Evolutionary conservation across 2,888 invertebrate species (phyloP).

Genomic region (Pachymerium ferrugineum): DNA sequence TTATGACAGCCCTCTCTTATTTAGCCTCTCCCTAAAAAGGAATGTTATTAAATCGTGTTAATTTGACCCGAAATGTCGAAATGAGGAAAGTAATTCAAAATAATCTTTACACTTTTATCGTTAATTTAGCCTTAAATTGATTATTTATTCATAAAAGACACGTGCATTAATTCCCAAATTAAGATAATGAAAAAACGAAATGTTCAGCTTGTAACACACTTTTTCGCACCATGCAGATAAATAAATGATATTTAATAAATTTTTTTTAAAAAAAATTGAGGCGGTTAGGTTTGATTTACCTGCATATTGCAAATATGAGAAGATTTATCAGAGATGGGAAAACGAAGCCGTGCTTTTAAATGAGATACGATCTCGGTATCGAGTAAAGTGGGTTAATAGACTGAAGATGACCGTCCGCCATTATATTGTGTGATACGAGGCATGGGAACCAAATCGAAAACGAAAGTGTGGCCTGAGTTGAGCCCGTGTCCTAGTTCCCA

Average conservation of each 20-base stretch:
- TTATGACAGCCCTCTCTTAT: neutral
- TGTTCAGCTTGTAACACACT: conserved; percentile 14
- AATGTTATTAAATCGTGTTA: conserved; percentile 19
- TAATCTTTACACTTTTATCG: neutral
- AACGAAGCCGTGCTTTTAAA: neutral
- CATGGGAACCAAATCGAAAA: conserved; percentile 15
- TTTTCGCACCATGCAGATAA: too few species aligned
- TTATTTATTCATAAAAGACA: conserved; percentile 18
- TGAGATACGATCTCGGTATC: conserved; percentile 20
- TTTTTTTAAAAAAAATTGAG: too few species aligned
- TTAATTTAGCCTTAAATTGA: neutral
- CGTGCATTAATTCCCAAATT: neutral
- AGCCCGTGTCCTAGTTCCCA: conserved; percentile 27
- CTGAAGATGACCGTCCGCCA: conserved; percentile 23
- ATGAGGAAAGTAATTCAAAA: conserved; percentile 23
- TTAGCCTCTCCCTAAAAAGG: conserved; percentile 3
- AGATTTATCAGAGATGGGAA: conserved; percentile 5
- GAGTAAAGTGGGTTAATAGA: conserved; percentile 23
- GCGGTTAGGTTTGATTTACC: neutral
- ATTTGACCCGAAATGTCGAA: conserved; percentile 5
- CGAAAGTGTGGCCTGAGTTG: conserved; percentile 11
- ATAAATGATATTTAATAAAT: too few species aligned
- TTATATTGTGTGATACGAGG: neutral
- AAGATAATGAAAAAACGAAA: conserved; percentile 10
- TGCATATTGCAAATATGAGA: too few species aligned